A percentile compares a stretch with the other conserved stretches of the same genome.
phyloP scores from a whole-genome alignment of 1,140 invertebrate species.

The Hylaeus anthracinus region DNA sequence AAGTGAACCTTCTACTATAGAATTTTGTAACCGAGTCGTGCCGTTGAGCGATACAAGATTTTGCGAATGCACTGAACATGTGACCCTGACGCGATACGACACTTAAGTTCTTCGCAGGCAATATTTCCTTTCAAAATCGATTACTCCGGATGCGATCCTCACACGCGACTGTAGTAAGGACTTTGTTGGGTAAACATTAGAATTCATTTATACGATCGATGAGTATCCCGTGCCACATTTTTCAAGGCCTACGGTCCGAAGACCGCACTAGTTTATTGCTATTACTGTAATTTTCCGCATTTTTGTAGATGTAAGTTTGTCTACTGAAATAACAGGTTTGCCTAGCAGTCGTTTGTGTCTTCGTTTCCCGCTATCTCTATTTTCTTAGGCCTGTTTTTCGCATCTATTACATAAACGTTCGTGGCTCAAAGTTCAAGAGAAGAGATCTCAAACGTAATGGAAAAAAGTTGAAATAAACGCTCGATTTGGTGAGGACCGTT shows the following conservation, averaged over 20 bases:
- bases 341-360: neutral
- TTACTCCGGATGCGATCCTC: slow-evolving; percentile 39
- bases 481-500: no score
- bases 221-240: slow-evolving; percentile 29
- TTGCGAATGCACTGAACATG: neutral
- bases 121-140: slow-evolving; percentile 22
- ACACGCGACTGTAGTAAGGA: neutral
- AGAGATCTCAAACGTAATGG: neutral
- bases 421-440: no score
- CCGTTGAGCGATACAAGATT: neutral
- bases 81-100: neutral
- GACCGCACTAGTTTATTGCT: neutral
- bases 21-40: no score
- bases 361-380: neutral
- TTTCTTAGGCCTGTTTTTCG: neutral
- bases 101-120: neutral
- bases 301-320: neutral
- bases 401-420: no score
- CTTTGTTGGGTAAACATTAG: slow-evolving; percentile 28
- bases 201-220: slow-evolving; percentile 40
- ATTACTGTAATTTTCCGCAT: neutral
- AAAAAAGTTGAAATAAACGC: no score
- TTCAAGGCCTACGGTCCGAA: slow-evolving; percentile 9
- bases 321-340: neutral
- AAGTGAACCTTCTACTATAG: no score